Evolutionary conservation across 2,888 invertebrate genomes (phyloP), one percentile per base, ranked within the genome.

Genomic region (Pollenia angustigena): DNA sequence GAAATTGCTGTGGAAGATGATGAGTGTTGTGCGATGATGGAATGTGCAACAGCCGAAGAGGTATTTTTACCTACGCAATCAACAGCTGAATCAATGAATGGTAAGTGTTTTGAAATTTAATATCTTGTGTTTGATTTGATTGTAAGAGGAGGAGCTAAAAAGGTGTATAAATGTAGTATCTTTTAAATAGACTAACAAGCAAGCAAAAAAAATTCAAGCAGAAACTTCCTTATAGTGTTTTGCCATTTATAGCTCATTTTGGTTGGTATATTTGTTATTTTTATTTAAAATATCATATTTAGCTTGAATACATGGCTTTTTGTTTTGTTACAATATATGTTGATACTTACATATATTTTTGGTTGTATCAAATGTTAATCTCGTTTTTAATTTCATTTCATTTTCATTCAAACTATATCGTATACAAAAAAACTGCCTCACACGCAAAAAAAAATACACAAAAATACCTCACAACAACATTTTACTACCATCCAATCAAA

Each of bases 1-100:
- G 97, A 96, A 90, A 95, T 96, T 68, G 94, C 95, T 0, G 94
- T 95, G 7, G 94, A 95, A 8, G 96, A 96, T 76, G 96, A 97
- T 91, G 96, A 96, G 84, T 96, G 96, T 90, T 96, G 96, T 90
- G 95, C 96, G 1, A 94, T 95, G 69, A 93, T 97, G 89, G 95
- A 96, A 48, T 97, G 97, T 90, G 94, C 58, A 7, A 52, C 81
- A 74, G 84, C 95, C 72, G 94, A 95, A 69, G 95, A 89, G 4
- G 58, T 88, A 83, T 85, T 90, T 69, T 88, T 90, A 64, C 90
- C 91, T 14, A 91, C 88, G 4, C 87, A 90, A 52, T 79, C 89
- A 9, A 85, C 86, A 54, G 89, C 78, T 14, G 87, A 84, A 56
- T 83, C 87, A 72, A 58, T 82, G 62, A 89, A 89, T 88, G 88